Evolutionary conservation across 30 jellyfish, hydroid and myxozoan species (phyloP), one percentile per base, ranked within the genome.

Genomic region (Aurelia coerulea): DNA sequence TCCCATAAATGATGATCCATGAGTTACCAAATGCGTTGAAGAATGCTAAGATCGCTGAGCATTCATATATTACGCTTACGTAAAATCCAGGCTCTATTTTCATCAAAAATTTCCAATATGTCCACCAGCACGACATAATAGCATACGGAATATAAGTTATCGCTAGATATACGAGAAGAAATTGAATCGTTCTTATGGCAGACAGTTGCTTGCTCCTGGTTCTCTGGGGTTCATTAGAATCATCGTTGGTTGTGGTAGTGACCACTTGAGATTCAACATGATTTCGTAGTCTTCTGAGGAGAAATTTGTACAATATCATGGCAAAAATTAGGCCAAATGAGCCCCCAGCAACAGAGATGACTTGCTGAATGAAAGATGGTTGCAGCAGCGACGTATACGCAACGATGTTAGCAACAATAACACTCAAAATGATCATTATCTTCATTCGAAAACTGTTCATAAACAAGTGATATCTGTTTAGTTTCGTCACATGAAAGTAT

Each of bases 171-270:
- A 78, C 86, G 12, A 83, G 92, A 18, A 72, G 75, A 54, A 83
- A 63, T 3, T 85, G 92, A 71, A 83, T 72, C n/a, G 92, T 71
- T 71, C 68, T 83, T 69, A 79, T 83, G 49, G 92, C 92, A 0
- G 92, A 83, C 33, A 83, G 31, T 75, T 83, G 86, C 31, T 63
- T 75, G 16, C 42, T 83, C 64, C 73, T 68, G 34, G 1, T 46
- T 14, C 56, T 14, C 56, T 46, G 56, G 13, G 56, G 56, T 46
- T 9, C 14, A 46, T 46, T 46, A 46, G 56, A 46, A 46, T 70
- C 52, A 81, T 46, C 16, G 68, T 59, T 19, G 3, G 62, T 76
- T 18, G 79, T 58, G 56, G 8, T 46, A 46, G 13, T 46, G 56
- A 7, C 56, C 56, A 46, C 56, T 46, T 46, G 56, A 46, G 56